A percentile compares a stretch with the other conserved stretches of the same genome.
Evolutionary conservation across 2,888 invertebrate genomes (phyloP).

Genomic region (Branchipolynoe longqiensis): DNA sequence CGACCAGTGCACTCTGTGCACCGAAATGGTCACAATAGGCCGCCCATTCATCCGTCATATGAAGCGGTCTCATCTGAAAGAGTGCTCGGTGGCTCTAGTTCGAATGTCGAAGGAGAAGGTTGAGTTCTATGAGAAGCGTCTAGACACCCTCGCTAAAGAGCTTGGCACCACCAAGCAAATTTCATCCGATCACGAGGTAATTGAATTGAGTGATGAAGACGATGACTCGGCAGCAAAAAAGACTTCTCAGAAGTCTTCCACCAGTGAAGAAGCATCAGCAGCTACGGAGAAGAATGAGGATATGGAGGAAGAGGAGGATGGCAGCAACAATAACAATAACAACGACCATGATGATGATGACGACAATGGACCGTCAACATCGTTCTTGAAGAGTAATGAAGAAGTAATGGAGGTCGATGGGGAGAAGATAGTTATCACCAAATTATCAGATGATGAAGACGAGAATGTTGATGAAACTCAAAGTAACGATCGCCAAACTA

Average conservation of each 20-base stretch:
- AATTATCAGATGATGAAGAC: constrained; percentile 55
- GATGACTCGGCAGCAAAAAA: background rate
- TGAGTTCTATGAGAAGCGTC: constrained; percentile 1
- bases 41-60: constrained; percentile 59
- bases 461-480: constrained; percentile 28
- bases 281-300: background rate
- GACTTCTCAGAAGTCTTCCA: background rate
- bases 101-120: constrained; percentile 62
- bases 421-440: constrained; percentile 59
- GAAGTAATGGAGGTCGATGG: constrained; percentile 60
- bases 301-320: background rate
- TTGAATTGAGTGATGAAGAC: constrained; percentile 29
- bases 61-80: constrained; percentile 71
- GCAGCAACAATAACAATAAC: background rate
- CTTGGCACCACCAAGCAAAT: background rate
- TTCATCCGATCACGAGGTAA: background rate
- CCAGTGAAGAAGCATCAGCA: background rate
- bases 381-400: constrained; percentile 15
- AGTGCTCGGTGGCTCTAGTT: constrained; percentile 71
- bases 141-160: background rate
- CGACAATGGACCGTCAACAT: no score
- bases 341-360: background rate
- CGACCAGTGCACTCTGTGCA: constrained; percentile 57
- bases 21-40: constrained; percentile 49
- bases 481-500: background rate